Conservation (phyloP, 2,797 vertebrate species). For the Selene dorsalis region DNA sequence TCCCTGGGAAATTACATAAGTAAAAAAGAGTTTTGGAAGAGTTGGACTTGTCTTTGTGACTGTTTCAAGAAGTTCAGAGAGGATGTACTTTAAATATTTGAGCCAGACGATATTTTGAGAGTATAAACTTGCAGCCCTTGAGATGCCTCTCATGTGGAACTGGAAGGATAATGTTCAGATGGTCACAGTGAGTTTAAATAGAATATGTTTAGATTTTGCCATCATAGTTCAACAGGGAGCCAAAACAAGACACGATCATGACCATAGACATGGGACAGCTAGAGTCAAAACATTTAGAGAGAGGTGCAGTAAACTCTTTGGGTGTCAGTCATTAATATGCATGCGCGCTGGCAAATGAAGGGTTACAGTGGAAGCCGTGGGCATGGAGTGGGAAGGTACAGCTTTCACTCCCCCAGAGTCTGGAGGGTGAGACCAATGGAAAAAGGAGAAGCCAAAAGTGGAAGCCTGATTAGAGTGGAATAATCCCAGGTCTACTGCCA, state of each 20-base stretch:
- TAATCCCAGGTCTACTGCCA: conserved; percentile 53
- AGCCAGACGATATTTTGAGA: conserved; percentile 36
- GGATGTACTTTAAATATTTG: conserved; percentile 20
- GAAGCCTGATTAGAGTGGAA: conserved; percentile 53
- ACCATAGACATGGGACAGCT: conserved; percentile 5
- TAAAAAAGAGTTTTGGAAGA: conserved; percentile 41
- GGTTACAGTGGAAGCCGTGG: conserved; percentile 30
- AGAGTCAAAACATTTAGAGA: conserved; percentile 20
- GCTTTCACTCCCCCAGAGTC: conserved; percentile 11
- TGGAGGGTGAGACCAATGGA: conserved; percentile 38
- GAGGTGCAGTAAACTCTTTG: conserved; percentile 29
- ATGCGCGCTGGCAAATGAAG: conserved; percentile 17
- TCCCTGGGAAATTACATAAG: conserved; percentile 6
- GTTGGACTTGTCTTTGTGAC: conserved; percentile 31
- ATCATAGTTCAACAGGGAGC: conserved; percentile 37
- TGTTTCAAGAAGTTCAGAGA: conserved; percentile 27
- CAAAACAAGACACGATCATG: conserved; percentile 31
- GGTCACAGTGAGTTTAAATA: conserved; percentile 46
- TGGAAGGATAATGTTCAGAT: conserved; percentile 38
- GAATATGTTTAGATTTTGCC: conserved; percentile 28
- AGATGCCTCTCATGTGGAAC: conserved; percentile 31
- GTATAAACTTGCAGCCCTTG: conserved; percentile 27
- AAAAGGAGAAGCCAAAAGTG: conserved; percentile 38
- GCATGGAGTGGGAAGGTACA: conserved; percentile 18
- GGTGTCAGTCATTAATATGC: conserved; percentile 35